Percentiles rank a stretch among this genome's conserved stretches.
These are phyloP conservation scores for Heliornis fulica DNA, from an alignment of 2,113 vertebrate species.

Conservation along the genomic window DNA sequence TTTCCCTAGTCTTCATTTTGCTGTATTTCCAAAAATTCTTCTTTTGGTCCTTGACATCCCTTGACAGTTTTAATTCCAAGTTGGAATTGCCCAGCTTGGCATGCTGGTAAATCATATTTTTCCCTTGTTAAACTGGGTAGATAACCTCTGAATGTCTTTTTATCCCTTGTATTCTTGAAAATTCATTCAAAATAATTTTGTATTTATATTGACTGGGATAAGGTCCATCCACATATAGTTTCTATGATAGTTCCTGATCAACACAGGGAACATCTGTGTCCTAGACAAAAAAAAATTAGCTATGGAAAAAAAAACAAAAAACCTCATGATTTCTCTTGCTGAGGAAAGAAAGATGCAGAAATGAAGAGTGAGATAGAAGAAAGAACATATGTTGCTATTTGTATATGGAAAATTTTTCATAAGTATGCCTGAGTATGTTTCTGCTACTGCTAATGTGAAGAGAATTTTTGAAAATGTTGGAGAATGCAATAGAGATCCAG, in stretches of 20 bases:
- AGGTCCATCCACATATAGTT: background rate
- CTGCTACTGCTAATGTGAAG: background rate
- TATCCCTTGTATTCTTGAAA: fast-evolving
- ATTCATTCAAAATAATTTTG: background rate
- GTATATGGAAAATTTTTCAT: background rate
- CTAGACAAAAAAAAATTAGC: background rate
- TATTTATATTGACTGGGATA: background rate
- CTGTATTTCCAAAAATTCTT: too few relatives aligned
- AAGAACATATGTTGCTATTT: background rate
- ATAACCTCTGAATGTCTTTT: background rate
- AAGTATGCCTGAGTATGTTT: background rate
- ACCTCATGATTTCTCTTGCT: background rate
- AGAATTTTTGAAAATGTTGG: background rate
- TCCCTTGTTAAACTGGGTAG: background rate
- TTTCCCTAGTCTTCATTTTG: too few relatives aligned
- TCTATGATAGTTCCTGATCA: too few relatives aligned
- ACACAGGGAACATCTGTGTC: background rate
- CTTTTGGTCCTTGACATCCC: too few relatives aligned
- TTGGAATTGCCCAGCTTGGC: too few relatives aligned
- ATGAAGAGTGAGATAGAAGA: background rate
- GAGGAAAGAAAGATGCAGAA: background rate
- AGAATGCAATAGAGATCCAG: background rate
- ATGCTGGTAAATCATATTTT: background rate
- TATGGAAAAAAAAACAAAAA: background rate
- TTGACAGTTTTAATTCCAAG: too few relatives aligned